phyloP scores from a whole-genome alignment of 2,797 vertebrate species.

The Sebastes itinus region DNA sequence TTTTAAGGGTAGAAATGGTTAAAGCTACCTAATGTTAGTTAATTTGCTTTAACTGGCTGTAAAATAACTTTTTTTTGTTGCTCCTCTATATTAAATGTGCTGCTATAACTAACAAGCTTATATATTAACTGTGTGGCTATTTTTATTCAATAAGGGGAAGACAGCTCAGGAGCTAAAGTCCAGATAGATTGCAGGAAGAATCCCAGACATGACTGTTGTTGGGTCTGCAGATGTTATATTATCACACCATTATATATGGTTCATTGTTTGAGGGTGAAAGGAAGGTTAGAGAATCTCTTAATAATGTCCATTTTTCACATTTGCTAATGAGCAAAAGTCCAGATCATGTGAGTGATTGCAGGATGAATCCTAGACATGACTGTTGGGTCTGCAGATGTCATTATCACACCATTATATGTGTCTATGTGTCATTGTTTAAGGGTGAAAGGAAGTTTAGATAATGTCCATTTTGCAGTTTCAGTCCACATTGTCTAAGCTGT shows the following conservation, averaged over 20 bases:
- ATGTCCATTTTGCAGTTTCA: not conserved
- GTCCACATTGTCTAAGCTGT: no score
- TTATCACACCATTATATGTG: slow-evolving; percentile 15
- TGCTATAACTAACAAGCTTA: not conserved
- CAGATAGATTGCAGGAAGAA: slow-evolving; percentile 35
- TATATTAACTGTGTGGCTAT: no score
- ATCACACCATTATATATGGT: not conserved
- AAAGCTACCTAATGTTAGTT: no score
- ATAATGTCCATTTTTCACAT: not conserved
- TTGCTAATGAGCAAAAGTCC: not conserved
- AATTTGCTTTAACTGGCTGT: rapidly evolving
- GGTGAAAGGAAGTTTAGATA: not conserved
- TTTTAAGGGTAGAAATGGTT: no score
- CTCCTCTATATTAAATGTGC: not conserved
- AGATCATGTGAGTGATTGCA: slow-evolving; percentile 28
- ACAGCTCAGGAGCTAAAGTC: not conserved
- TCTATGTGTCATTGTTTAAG: not conserved
- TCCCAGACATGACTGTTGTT: slow-evolving; percentile 27
- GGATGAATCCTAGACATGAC: slow-evolving; percentile 49
- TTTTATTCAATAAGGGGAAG: not conserved
- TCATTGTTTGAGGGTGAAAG: not conserved
- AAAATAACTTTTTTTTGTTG: slow-evolving; percentile 45
- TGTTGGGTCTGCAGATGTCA: slow-evolving; percentile 40
- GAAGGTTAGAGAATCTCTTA: not conserved
- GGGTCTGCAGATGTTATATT: slow-evolving; percentile 53